A percentile compares a stretch with the other conserved stretches of the same genome.
These are phyloP conservation scores for Tipula lateralis DNA, from an alignment of 2,888 invertebrate species.

Conservation along the genomic window DNA sequence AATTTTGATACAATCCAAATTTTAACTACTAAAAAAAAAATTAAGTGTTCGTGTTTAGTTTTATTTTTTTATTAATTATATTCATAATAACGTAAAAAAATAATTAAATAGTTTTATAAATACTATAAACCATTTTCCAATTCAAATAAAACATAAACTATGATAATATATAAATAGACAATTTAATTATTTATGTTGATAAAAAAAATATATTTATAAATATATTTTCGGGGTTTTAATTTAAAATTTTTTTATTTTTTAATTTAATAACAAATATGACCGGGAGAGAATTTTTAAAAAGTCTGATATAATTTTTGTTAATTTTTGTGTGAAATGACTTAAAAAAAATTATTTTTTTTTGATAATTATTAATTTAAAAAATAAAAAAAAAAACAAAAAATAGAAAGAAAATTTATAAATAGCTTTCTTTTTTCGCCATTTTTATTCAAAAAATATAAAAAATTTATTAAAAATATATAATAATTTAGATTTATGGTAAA, in stretches of 20 bases:
- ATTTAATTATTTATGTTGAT: background rate
- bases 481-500: background rate
- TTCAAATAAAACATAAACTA: background rate
- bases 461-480: background rate
- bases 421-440: background rate
- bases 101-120: background rate
- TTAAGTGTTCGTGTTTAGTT: background rate
- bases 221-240: background rate
- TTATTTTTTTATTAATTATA: background rate
- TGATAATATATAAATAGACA: background rate
- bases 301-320: constrained; percentile 26
- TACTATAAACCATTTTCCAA: background rate
- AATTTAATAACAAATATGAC: background rate
- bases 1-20: constrained; percentile 2
- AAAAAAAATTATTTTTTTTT: background rate
- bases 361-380: background rate
- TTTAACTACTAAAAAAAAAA: background rate
- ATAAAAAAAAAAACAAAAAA: background rate
- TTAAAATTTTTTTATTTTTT: background rate
- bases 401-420: background rate
- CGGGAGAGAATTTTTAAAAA: constrained; percentile 27
- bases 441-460: no score
- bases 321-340: background rate
- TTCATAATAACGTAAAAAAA: no score
- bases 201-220: no score